Evolutionary conservation across 2,888 invertebrate genomes (phyloP).

Genomic region (Melangyna quadrimaculata): DNA sequence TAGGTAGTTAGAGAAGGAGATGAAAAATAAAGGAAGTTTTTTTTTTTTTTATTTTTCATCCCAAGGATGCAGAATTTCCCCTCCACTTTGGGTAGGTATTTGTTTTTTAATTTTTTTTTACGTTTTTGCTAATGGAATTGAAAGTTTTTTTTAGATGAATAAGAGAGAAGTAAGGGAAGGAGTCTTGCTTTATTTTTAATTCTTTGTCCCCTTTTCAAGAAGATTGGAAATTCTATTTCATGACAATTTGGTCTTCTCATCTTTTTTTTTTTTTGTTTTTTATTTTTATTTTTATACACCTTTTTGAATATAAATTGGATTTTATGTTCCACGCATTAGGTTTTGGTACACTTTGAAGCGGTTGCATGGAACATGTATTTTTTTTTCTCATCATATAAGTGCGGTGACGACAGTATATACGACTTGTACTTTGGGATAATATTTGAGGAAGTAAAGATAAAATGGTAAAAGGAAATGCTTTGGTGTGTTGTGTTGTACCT

Average conservation of each 20-base stretch:
- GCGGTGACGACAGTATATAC: conserved; percentile 17
- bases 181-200: conserved; percentile 61
- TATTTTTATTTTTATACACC: conserved; percentile 63
- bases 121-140: conserved; percentile 67
- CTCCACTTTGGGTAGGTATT: conserved; percentile 38
- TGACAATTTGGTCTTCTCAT: conserved; percentile 68
- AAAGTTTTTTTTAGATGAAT: conserved; percentile 38
- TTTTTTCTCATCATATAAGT: conserved; percentile 32
- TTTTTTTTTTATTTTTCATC: conserved; percentile 53
- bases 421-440: conserved; percentile 19
- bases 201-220: conserved; percentile 63
- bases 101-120: conserved; percentile 6
- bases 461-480: conserved; percentile 16
- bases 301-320: conserved; percentile 81
- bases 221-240: conserved; percentile 70
- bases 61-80: conserved; percentile 65
- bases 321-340: conserved; percentile 74
- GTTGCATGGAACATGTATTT: conserved; percentile 33
- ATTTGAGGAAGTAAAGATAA: conserved; percentile 16
- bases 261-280: background rate
- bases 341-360: conserved; percentile 58
- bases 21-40: conserved; percentile 29
- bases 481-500: background rate
- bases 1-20: conserved; percentile 17
- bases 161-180: conserved; percentile 28